Evolutionary conservation across 2,797 vertebrate genomes (phyloP).

Genomic region (Staurois parvus): DNA sequence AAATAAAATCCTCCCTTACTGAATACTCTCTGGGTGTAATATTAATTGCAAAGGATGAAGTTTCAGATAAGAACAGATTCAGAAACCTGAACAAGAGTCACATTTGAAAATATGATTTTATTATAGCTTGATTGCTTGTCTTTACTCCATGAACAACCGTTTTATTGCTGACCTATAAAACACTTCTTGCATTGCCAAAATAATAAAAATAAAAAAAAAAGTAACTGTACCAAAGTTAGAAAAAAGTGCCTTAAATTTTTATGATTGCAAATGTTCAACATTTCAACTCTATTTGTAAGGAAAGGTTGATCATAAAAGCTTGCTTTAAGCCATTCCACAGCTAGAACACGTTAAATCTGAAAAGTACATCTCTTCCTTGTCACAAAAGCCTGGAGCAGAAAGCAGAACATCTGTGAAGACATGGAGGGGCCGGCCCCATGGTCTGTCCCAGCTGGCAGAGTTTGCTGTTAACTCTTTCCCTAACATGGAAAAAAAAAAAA

Average conservation of each 20-base stretch:
- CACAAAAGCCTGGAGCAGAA: slow-evolving; percentile 20
- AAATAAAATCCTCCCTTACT: not conserved
- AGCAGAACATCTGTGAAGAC: slow-evolving; percentile 11
- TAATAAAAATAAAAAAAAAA: slow-evolving; percentile 44
- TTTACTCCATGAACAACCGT: slow-evolving; percentile 4
- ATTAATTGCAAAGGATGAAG: not conserved
- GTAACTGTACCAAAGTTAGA: not conserved
- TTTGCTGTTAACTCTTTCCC: slow-evolving; percentile 25
- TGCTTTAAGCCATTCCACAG: slow-evolving; percentile 19
- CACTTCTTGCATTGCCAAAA: slow-evolving; percentile 11
- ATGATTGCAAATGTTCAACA: slow-evolving; percentile 37
- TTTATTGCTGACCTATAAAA: slow-evolving; percentile 50
- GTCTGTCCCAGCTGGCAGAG: slow-evolving; percentile 28
- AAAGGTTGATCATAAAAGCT: slow-evolving; percentile 12
- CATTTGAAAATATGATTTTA: not conserved
- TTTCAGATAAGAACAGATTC: not conserved
- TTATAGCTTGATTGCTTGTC: not conserved
- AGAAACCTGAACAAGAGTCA: not conserved
- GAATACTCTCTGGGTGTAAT: not conserved
- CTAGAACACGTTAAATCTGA: slow-evolving; percentile 17
- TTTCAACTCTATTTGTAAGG: slow-evolving; percentile 26
- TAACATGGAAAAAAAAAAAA: slow-evolving; percentile 45
- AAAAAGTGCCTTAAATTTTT: slow-evolving; percentile 27
- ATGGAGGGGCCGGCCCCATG: slow-evolving; percentile 1
- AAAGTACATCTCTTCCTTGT: slow-evolving; percentile 6